Evolutionary conservation across 1,140 invertebrate genomes (phyloP), one percentile per base, ranked within the genome.

Genomic region (Macrobrachium nipponense): DNA sequence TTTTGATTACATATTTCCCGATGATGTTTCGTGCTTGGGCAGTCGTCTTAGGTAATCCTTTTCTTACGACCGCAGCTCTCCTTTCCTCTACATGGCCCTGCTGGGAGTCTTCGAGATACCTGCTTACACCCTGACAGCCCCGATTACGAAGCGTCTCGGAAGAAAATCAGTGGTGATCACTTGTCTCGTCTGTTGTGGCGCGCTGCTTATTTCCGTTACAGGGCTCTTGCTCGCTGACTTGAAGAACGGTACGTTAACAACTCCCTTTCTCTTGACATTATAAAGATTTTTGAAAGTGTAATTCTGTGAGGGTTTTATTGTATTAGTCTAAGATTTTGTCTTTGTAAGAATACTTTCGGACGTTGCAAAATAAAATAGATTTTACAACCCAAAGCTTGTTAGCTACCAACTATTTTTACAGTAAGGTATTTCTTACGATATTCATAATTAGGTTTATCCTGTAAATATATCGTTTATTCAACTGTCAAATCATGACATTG

Each of bases 1-100:
- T 36, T 36, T 15, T 0, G 68, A 27, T 23, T 70, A 12, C 0
- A 23, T n/a, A 23, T 66, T 70, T 23, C 3, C 23, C 14, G 5
- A 20, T 15, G 0, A 23, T 6, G 68, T n/a, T 14, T 23, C 5
- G 66, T 15, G n/a, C 5, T 27, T 10, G 36, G 68, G 18, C 61
- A 23, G 23, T n/a, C 8, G 15, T 6, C 23, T 62, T 14, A 61
- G n/a, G 15, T 18, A 61, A 27, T 79, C 12, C 6, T 44, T 66
- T 44, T 58, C 27, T 62, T 23, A 23, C n/a, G 27, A 14, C 44
- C 0, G 10, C 61, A 84, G 82, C 18, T 84, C 82, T 0, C 82
- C 82, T 0, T 84, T 84, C 61, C 61, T 84, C 15, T 84, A 84
- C 62, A 84, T 84, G 82, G 61, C 12, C 20, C 23, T 84, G 59